phyloP scores from a whole-genome alignment of 2,888 invertebrate genomes.

The Calameuta filiformis region DNA sequence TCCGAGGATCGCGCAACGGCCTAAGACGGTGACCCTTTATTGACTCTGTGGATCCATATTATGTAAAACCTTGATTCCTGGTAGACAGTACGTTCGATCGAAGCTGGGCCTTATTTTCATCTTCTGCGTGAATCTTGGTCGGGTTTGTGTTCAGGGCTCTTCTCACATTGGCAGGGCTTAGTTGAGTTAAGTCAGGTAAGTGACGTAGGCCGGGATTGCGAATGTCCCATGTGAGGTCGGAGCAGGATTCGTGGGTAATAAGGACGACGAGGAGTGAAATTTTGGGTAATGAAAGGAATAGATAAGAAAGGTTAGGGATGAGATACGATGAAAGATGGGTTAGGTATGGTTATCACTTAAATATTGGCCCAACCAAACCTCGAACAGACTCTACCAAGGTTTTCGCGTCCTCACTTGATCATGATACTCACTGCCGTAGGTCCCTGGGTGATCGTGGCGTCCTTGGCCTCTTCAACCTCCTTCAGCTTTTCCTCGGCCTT shows the following conservation, averaged over 20 bases:
- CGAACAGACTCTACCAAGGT: constrained; percentile 59
- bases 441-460: constrained; percentile 50
- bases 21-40: not conserved
- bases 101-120: not conserved
- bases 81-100: not conserved
- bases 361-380: constrained; percentile 47
- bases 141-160: not conserved
- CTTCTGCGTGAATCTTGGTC: not conserved
- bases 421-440: constrained; percentile 63
- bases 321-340: not conserved
- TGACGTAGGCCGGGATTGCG: not conserved
- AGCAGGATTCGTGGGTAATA: not conserved
- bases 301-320: not conserved
- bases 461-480: constrained; percentile 61
- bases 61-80: not conserved
- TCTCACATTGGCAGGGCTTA: not conserved
- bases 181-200: not conserved
- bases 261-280: not conserved
- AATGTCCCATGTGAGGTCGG: not conserved
- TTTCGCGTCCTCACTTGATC: constrained; percentile 63
- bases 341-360: not conserved
- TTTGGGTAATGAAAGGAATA: not conserved
- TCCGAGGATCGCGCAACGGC: not conserved
- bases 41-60: not conserved
- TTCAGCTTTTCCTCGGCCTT: constrained; percentile 88